Evolutionary conservation across 2,113 vertebrate species (phyloP).

Genomic region (Ctenodactylus gundi): DNA sequence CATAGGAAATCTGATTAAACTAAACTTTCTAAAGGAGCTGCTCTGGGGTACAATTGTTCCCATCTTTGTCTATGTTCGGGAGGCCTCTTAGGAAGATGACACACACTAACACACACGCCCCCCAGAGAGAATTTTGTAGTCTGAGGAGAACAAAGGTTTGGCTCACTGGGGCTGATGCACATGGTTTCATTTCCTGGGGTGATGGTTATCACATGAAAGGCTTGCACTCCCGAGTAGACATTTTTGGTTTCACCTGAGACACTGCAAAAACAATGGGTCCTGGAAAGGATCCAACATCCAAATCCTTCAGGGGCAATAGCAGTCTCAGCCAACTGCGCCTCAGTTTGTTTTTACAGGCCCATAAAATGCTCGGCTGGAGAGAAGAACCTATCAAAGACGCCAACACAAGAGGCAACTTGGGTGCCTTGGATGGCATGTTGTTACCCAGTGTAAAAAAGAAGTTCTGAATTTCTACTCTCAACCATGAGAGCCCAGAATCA

Average conservation of each 20-base stretch:
- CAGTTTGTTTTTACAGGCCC: constrained; percentile 75
- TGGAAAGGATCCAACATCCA: constrained; percentile 84
- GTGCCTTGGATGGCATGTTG: neutral
- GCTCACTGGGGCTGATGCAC: constrained; percentile 83
- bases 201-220: constrained; percentile 86
- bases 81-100: constrained; percentile 74
- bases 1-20: constrained; percentile 71
- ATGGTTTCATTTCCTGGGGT: constrained; percentile 88
- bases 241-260: constrained; percentile 88
- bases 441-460: neutral
- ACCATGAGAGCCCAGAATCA: neutral
- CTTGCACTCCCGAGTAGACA: constrained; percentile 84
- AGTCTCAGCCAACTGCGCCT: constrained; percentile 81
- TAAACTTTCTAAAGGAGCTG: constrained; percentile 67
- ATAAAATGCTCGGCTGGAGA: constrained; percentile 68
- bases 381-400: constrained; percentile 57
- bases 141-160: constrained; percentile 85
- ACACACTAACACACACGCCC: constrained; percentile 25
- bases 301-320: constrained; percentile 83
- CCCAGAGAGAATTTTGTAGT: constrained; percentile 74
- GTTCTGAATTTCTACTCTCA: constrained; percentile 25
- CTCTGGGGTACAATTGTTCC: constrained; percentile 69
- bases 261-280: constrained; percentile 85
- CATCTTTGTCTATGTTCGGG: constrained; percentile 67
- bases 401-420: constrained; percentile 17